Conservation (phyloP, 2,797 vertebrate genomes). For the Mustela erminea region DNA sequence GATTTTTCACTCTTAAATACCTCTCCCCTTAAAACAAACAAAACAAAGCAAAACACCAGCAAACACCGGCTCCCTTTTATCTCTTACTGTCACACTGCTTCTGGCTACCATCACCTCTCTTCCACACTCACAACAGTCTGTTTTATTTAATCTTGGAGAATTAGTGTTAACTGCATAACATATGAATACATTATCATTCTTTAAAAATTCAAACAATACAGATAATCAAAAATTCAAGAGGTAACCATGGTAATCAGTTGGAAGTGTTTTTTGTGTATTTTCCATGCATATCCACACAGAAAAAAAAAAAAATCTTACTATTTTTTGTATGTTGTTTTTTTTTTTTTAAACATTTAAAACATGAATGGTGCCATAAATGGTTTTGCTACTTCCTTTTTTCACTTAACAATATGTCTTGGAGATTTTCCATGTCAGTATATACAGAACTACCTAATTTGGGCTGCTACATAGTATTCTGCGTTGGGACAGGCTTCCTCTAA, state of each 20-base stretch:
- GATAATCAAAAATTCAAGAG: constrained; percentile 59
- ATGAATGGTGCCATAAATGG: not conserved
- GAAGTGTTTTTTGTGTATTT: constrained; percentile 12
- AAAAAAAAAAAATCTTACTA: not conserved
- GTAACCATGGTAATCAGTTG: constrained; percentile 33
- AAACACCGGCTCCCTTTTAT: not conserved
- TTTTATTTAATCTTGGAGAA: constrained; percentile 59
- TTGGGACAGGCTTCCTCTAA: not conserved
- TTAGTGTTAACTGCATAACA: constrained; percentile 53
- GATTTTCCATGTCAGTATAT: not conserved
- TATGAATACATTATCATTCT: constrained; percentile 67
- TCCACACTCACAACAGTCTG: not conserved
- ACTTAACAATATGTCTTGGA: not conserved
- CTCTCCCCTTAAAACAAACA: not conserved
- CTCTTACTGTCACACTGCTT: not conserved
- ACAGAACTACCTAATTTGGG: not conserved
- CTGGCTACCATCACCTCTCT: not conserved
- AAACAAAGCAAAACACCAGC: not conserved
- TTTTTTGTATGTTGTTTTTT: not conserved
- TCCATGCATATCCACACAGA: not conserved
- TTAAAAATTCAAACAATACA: constrained; percentile 49
- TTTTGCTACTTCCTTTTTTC: constrained; percentile 19
- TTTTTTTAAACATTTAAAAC: not conserved
- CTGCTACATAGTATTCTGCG: not conserved
- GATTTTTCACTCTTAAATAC: not conserved